Evolutionary conservation across 2,888 invertebrate species (phyloP).

Genomic region (Cephus runcator): DNA sequence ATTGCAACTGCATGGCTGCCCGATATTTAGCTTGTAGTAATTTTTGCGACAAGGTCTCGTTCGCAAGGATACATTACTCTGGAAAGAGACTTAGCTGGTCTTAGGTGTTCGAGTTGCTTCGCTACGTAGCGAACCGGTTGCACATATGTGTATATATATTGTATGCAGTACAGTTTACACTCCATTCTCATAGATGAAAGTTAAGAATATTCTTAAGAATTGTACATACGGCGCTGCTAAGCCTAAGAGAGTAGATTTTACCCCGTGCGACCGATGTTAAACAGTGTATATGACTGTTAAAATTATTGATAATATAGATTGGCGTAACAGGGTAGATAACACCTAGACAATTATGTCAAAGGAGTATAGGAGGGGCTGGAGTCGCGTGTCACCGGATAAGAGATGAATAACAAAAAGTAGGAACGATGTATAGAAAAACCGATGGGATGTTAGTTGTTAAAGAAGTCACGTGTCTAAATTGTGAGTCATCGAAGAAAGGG

Average conservation of each 20-base stretch:
- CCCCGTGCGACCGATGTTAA: not conserved
- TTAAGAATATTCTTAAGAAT: not conserved
- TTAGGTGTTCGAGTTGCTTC: not conserved
- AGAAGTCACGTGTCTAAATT: not conserved
- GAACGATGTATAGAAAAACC: not conserved
- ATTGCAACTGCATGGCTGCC: not conserved
- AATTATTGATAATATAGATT: not conserved
- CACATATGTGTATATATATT: not conserved
- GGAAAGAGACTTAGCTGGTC: not conserved
- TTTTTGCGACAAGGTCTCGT: not conserved
- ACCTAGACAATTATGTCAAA: not conserved
- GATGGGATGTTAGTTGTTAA: not conserved
- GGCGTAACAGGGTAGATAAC: not conserved
- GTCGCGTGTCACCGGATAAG: not conserved
- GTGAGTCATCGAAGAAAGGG: slow-evolving; percentile 4
- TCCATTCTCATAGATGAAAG: not conserved
- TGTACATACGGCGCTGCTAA: not conserved
- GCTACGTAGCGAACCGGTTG: not conserved
- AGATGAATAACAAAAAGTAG: not conserved
- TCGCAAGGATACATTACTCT: not conserved
- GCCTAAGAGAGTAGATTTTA: not conserved
- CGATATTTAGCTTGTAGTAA: not conserved
- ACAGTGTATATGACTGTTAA: not conserved
- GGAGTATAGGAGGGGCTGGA: not conserved
- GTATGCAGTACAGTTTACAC: not conserved